phyloP scores from a whole-genome alignment of 2,888 invertebrate genomes.

The Miltochrista miniata region DNA sequence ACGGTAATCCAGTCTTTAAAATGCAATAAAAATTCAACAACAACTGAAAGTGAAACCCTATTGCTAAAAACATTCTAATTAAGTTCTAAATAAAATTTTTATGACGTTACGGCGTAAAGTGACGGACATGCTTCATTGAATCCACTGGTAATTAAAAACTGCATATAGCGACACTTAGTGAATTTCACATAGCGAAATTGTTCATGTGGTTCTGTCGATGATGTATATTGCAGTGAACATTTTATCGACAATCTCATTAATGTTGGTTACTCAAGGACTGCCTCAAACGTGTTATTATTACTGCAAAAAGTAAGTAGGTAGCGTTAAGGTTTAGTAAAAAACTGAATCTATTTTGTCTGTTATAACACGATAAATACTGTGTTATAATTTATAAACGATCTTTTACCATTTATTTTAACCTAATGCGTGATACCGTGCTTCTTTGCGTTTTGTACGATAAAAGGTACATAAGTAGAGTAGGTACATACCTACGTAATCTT shows the following conservation, averaged over 20 bases:
- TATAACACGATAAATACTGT: no score
- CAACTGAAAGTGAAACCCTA: no score
- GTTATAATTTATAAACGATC: no score
- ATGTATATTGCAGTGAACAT: constrained; percentile 25
- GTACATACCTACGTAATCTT: no score
- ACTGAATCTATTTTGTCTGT: no score
- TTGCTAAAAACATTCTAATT: not conserved
- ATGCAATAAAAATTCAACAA: no score
- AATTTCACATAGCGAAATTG: constrained; percentile 22
- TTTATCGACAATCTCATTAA: constrained; percentile 15
- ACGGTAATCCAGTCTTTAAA: no score
- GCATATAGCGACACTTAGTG: constrained; percentile 26
- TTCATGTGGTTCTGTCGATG: constrained; percentile 11
- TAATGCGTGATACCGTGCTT: no score
- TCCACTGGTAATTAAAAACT: constrained; percentile 17
- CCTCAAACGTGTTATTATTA: constrained; percentile 15
- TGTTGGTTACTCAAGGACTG: constrained; percentile 11
- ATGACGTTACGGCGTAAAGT: constrained; percentile 27
- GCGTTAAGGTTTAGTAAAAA: not conserved
- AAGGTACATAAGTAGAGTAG: no score
- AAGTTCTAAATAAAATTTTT: constrained; percentile 31
- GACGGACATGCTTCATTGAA: not conserved
- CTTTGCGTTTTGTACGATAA: no score
- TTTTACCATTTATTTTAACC: not conserved
- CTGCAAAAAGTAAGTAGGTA: constrained; percentile 32